Evolutionary conservation across 2,113 vertebrate genomes (phyloP).

Genomic region (Platichthys flesus): DNA sequence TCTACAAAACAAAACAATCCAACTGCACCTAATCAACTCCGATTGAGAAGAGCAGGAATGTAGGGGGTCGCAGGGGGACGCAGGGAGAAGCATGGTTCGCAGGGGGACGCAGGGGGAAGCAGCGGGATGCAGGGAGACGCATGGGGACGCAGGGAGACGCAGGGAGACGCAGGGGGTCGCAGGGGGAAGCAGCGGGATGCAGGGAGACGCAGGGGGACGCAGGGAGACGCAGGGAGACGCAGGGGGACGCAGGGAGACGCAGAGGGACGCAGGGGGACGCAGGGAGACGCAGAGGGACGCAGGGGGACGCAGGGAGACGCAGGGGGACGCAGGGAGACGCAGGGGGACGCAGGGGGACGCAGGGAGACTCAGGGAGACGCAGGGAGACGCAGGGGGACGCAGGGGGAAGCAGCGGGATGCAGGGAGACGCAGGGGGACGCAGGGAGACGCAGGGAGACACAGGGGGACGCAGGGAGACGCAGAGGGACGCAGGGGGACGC

Average conservation of each 20-base stretch:
- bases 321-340: too few relatives aligned
- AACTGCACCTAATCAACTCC: constrained; percentile 41
- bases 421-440: too few relatives aligned
- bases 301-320: too few relatives aligned
- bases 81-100: neutral
- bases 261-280: too few relatives aligned
- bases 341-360: neutral
- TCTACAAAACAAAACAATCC: constrained; percentile 40
- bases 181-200: neutral
- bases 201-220: too few relatives aligned
- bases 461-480: neutral
- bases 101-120: neutral
- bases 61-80: neutral
- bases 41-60: constrained; percentile 25
- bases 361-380: neutral
- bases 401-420: too few relatives aligned
- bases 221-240: too few relatives aligned
- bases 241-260: too few relatives aligned
- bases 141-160: constrained; percentile 10
- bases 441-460: neutral
- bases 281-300: neutral
- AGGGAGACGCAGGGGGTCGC: neutral
- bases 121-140: constrained; percentile 1
- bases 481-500: neutral
- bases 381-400: neutral